A percentile compares a stretch with the other conserved stretches of the same genome.
These are phyloP conservation scores for Betta splendens DNA, from an alignment of 2,797 vertebrate species.

Conservation along the genomic window DNA sequence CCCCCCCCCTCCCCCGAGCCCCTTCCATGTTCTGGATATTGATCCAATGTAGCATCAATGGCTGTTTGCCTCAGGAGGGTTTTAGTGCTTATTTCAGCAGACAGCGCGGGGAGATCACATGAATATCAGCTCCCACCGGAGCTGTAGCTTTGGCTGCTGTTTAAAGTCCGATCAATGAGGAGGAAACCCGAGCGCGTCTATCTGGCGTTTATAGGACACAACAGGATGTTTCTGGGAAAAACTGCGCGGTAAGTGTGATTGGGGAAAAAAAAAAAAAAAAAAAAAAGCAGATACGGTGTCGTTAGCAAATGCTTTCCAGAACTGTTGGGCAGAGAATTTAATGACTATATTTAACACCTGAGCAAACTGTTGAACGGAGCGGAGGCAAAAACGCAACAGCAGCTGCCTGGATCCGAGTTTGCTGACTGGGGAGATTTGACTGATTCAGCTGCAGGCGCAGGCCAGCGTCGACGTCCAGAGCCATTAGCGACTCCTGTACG, in stretches of 20 bases:
- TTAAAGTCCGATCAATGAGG: slow-evolving; percentile 78
- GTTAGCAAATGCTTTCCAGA: slow-evolving; percentile 47
- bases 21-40: slow-evolving; percentile 52
- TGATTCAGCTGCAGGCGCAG: slow-evolving; percentile 75
- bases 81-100: slow-evolving; percentile 70
- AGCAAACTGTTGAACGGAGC: slow-evolving; percentile 51
- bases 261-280: slow-evolving; percentile 35
- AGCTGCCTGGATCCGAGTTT: slow-evolving; percentile 53
- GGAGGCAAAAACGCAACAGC: slow-evolving; percentile 43
- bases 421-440: slow-evolving; percentile 74
- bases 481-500: slow-evolving; percentile 78
- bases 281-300: slow-evolving; percentile 24
- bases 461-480: slow-evolving; percentile 78
- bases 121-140: slow-evolving; percentile 69
- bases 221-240: slow-evolving; percentile 71
- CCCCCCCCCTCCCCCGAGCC: no score
- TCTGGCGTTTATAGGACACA: slow-evolving; percentile 51
- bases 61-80: slow-evolving; percentile 63
- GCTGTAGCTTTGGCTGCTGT: slow-evolving; percentile 74
- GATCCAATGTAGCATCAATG: slow-evolving; percentile 62
- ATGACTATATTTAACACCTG: slow-evolving; percentile 56
- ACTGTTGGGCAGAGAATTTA: slow-evolving; percentile 47
- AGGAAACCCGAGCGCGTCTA: slow-evolving; percentile 70
- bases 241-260: slow-evolving; percentile 34
- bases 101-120: slow-evolving; percentile 69